A percentile compares a stretch with the other conserved stretches of the same genome.
phyloP scores from a whole-genome alignment of 2,888 invertebrate species.

The Brachycybe producta region DNA sequence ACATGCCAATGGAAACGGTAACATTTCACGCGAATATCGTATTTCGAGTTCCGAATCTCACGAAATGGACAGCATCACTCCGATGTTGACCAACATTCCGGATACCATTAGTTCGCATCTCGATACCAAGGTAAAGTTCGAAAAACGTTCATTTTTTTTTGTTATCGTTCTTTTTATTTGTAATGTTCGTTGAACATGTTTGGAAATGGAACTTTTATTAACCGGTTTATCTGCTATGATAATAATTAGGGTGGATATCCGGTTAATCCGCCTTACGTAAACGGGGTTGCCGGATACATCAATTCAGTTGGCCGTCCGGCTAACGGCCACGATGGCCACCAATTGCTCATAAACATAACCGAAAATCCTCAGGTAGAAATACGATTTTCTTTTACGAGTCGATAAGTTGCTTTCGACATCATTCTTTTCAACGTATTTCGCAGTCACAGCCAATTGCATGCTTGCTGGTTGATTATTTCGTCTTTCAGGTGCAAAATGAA shows the following conservation, averaged over 20 bases:
- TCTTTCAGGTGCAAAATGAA: no score
- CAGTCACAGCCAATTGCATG: no score
- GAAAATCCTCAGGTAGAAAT: conserved; percentile 20
- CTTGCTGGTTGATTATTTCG: no score
- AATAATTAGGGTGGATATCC: conserved; percentile 19
- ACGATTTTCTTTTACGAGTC: no score
- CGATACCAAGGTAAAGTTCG: conserved; percentile 44
- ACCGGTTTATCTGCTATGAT: not conserved
- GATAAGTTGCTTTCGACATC: no score
- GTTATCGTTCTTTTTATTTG: not conserved
- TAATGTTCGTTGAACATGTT: not conserved
- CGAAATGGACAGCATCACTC: conserved; percentile 34
- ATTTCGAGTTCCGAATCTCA: conserved; percentile 22
- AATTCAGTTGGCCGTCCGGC: no score
- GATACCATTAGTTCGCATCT: conserved; percentile 32
- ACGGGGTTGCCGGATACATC: no score
- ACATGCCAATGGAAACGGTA: conserved; percentile 22
- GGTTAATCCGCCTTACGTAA: conserved; percentile 7
- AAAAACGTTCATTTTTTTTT: not conserved
- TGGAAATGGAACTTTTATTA: not conserved
- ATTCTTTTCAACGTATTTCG: no score
- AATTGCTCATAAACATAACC: conserved; percentile 18
- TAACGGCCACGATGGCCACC: conserved; percentile 17
- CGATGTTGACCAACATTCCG: conserved; percentile 28
- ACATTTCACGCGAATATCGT: conserved; percentile 15